These are phyloP conservation scores for Ganaspis brasiliensis DNA, from an alignment of 2,888 invertebrate genomes.

Conservation along the genomic window DNA sequence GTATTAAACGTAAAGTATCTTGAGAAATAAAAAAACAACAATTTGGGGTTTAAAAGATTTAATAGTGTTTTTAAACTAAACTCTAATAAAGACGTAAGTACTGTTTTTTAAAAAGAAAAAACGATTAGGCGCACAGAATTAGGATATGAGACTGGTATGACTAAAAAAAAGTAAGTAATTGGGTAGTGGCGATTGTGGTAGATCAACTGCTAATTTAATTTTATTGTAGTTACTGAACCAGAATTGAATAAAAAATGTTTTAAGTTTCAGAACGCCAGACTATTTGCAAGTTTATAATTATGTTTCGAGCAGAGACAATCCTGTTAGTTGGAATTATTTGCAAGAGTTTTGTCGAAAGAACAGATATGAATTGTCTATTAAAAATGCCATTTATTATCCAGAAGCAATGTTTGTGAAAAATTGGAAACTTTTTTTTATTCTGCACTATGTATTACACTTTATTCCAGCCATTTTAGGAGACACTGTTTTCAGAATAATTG, in stretches of 20 bases:
- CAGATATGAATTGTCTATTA: not conserved
- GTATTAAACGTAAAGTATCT: too few relatives aligned
- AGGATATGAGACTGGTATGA: constrained; percentile 82
- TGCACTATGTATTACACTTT: not conserved
- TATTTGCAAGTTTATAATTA: constrained; percentile 81
- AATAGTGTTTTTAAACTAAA: too few relatives aligned
- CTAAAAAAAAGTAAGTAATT: constrained; percentile 63
- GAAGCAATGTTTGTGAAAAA: not conserved
- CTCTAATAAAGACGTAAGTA: too few relatives aligned
- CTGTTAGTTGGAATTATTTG: constrained; percentile 89
- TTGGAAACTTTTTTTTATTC: constrained; percentile 79
- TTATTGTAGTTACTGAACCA: not conserved
- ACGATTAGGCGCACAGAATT: constrained; percentile 86
- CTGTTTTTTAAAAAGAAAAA: too few relatives aligned
- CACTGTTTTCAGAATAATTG: not conserved
- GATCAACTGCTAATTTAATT: too few relatives aligned
- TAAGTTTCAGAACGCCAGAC: constrained; percentile 1
- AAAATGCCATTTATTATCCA: not conserved
- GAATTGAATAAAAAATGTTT: not conserved
- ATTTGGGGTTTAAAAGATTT: too few relatives aligned
- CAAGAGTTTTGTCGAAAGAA: constrained; percentile 61
- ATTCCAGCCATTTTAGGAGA: too few relatives aligned
- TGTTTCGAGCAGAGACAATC: too few relatives aligned
- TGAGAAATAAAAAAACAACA: too few relatives aligned
- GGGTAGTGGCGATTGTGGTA: too few relatives aligned